A percentile compares a stretch with the other conserved stretches of the same genome.
phyloP scores from a whole-genome alignment of 2,888 invertebrate species.

The Chloroclystis v-ata region DNA sequence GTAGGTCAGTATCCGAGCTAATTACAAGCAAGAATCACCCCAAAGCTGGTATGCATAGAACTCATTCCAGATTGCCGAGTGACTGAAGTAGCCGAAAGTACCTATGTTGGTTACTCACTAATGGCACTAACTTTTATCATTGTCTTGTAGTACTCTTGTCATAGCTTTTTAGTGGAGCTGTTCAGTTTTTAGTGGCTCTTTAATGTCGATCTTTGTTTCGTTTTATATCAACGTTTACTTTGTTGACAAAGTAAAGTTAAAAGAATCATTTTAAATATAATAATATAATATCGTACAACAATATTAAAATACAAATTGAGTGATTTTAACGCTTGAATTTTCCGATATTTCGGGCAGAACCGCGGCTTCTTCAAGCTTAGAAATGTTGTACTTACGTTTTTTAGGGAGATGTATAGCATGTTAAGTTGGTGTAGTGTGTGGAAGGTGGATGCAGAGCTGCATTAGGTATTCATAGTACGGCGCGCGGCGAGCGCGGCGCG shows the following conservation, averaged over 20 bases:
- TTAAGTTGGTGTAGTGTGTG: too few relatives aligned
- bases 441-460: too few relatives aligned
- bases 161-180: conserved; percentile 13
- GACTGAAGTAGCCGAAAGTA: conserved; percentile 27
- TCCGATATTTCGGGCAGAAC: not conserved
- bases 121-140: conserved; percentile 37
- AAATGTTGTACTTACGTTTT: too few relatives aligned
- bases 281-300: too few relatives aligned
- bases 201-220: conserved; percentile 6
- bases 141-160: conserved; percentile 26
- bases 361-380: too few relatives aligned
- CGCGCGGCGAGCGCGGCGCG: conserved; percentile 10
- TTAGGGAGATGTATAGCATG: too few relatives aligned
- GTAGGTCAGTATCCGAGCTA: conserved; percentile 17
- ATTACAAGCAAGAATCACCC: conserved; percentile 26
- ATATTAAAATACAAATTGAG: too few relatives aligned
- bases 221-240: not conserved
- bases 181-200: conserved; percentile 12
- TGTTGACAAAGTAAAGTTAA: not conserved
- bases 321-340: too few relatives aligned
- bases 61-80: conserved; percentile 34
- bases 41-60: conserved; percentile 24
- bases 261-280: too few relatives aligned
- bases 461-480: conserved; percentile 14
- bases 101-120: conserved; percentile 35